These are phyloP conservation scores for Calycopis cecrops DNA, from an alignment of 1,140 invertebrate species.

Conservation along the genomic window DNA sequence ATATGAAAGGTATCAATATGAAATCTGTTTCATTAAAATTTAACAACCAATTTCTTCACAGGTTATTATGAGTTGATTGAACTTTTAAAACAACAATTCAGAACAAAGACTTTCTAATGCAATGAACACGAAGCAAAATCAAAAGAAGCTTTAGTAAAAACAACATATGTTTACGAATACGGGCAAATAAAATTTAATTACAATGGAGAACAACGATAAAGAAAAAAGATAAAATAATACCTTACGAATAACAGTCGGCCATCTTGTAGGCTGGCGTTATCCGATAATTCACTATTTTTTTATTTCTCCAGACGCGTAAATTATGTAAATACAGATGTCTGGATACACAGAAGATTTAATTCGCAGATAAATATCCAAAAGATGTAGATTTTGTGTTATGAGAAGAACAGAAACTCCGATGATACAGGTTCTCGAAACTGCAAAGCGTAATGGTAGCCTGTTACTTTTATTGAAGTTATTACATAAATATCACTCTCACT, in stretches of 20 bases:
- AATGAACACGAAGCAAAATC: slow-evolving; percentile 21
- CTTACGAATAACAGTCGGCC: slow-evolving; percentile 74
- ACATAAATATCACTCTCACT: not conserved
- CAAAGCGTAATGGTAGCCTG: slow-evolving; percentile 58
- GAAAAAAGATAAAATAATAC: slow-evolving; percentile 61
- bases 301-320: slow-evolving; percentile 44
- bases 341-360: slow-evolving; percentile 31
- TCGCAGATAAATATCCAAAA: slow-evolving; percentile 40
- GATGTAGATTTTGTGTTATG: slow-evolving; percentile 40
- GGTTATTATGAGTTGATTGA: slow-evolving; percentile 5
- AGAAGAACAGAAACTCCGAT: slow-evolving; percentile 42
- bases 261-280: slow-evolving; percentile 74
- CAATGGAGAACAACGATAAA: slow-evolving; percentile 29
- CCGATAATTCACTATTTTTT: slow-evolving; percentile 61
- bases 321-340: slow-evolving; percentile 37
- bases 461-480: slow-evolving; percentile 42
- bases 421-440: slow-evolving; percentile 50
- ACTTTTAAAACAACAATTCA: not conserved
- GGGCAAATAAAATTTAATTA: slow-evolving; percentile 25
- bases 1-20: not conserved
- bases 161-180: slow-evolving; percentile 21
- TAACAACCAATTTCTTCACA: not conserved
- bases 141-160: slow-evolving; percentile 26
- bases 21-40: not conserved
- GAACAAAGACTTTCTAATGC: slow-evolving; percentile 49